These are phyloP conservation scores for Cromileptes altivelis DNA, from an alignment of 2,113 vertebrate species.

Conservation along the genomic window DNA sequence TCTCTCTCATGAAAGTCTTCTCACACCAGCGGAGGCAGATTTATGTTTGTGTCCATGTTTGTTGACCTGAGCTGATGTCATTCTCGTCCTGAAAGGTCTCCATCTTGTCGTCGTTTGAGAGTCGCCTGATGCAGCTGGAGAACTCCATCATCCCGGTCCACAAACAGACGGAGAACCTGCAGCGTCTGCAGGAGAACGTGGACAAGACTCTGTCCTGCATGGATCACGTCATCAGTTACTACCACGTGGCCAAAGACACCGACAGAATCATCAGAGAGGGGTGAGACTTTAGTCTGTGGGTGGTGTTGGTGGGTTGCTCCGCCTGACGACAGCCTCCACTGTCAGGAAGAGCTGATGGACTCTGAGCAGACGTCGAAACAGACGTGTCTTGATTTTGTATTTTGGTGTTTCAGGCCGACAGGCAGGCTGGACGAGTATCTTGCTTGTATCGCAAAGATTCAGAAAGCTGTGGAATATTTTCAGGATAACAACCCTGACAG, in stretches of 20 bases:
- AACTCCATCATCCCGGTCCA: slow-evolving; percentile 98
- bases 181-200: slow-evolving; percentile 97
- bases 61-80: neutral
- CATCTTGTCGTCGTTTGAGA: slow-evolving; percentile 98
- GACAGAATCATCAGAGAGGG: slow-evolving; percentile 96
- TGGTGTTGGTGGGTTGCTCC: neutral
- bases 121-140: slow-evolving; percentile 97
- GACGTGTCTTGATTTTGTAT: neutral
- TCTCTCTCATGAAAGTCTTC: neutral
- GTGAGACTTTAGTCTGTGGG: slow-evolving; percentile 77
- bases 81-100: slow-evolving; percentile 87
- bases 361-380: neutral
- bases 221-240: slow-evolving; percentile 98
- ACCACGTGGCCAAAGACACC: slow-evolving; percentile 97
- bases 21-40: neutral
- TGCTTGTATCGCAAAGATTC: slow-evolving; percentile 94
- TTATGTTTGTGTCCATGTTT: neutral
- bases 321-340: neutral
- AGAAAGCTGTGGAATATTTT: slow-evolving; percentile 98
- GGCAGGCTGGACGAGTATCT: slow-evolving; percentile 95
- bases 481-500: slow-evolving; percentile 99
- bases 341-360: neutral
- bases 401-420: slow-evolving; percentile 86
- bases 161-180: slow-evolving; percentile 97
- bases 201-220: slow-evolving; percentile 95